These are phyloP conservation scores for Podiceps cristatus DNA, from an alignment of 2,113 vertebrate species.

Conservation along the genomic window DNA sequence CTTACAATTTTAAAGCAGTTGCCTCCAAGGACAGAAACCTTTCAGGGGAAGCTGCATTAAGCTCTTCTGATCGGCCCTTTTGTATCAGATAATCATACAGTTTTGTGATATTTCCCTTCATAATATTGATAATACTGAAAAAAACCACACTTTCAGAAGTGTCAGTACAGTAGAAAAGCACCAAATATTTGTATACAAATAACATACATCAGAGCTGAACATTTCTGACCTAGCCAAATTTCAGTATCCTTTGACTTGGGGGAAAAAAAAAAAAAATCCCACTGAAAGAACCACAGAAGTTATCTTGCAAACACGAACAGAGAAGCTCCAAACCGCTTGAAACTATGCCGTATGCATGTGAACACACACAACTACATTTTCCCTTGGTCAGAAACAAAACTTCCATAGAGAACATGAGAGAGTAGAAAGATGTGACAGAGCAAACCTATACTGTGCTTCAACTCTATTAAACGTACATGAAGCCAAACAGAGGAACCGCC, in stretches of 20 bases:
- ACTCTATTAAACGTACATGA: neutral
- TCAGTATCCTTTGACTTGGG: neutral
- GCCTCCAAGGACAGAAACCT: neutral
- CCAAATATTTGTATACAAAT: neutral
- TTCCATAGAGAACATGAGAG: neutral
- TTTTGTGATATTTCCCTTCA: neutral
- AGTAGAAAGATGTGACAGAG: neutral
- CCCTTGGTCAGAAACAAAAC: neutral
- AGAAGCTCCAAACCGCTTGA: neutral
- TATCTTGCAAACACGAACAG: neutral
- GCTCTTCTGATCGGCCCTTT: neutral
- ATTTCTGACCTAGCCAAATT: neutral
- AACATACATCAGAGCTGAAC: neutral
- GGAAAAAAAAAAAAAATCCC: neutral
- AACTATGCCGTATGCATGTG: neutral
- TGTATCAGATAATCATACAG: neutral
- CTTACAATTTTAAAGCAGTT: neutral
- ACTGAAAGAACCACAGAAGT: neutral
- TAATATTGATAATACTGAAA: neutral
- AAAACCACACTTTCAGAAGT: neutral
- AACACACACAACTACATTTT: neutral
- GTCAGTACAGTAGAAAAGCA: neutral
- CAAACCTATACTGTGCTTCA: slow-evolving; percentile 15
- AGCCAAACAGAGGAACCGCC: neutral
- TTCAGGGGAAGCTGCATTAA: neutral